Evolutionary conservation across 1,140 invertebrate genomes (phyloP).

Genomic region (Contarinia nasturtii): DNA sequence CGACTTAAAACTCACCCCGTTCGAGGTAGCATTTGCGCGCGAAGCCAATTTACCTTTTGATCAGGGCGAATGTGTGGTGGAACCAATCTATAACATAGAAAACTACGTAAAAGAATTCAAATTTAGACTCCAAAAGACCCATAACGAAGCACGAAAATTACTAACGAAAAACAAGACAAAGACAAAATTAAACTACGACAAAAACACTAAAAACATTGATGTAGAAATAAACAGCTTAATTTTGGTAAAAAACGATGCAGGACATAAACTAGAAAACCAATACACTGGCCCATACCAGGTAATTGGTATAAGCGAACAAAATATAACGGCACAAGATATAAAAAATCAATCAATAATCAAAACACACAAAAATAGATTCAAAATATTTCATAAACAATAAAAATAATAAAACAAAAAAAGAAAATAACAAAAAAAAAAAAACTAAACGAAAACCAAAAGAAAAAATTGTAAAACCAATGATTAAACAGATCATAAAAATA

Average conservation of each 20-base stretch:
- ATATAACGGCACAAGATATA: neutral
- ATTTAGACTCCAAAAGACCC: neutral
- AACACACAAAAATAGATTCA: neutral
- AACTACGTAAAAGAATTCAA: neutral
- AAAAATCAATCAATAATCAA: neutral
- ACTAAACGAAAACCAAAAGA: too few relatives aligned
- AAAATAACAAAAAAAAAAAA: too few relatives aligned
- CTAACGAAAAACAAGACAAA: neutral
- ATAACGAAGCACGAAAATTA: neutral
- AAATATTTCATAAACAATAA: too few relatives aligned
- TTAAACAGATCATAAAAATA: too few relatives aligned
- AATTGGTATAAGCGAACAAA: neutral
- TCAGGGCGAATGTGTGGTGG: neutral
- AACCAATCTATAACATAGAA: neutral
- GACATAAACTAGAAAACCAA: neutral
- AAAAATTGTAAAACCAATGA: too few relatives aligned
- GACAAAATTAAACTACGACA: neutral
- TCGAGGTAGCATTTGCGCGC: too few relatives aligned
- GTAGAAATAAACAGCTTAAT: neutral
- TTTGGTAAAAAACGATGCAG: neutral
- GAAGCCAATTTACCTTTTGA: too few relatives aligned
- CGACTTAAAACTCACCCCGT: too few relatives aligned
- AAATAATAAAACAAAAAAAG: too few relatives aligned
- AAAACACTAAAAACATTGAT: neutral
- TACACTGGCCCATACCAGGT: neutral